Evolutionary conservation across 2,888 invertebrate genomes (phyloP), one percentile per base, ranked within the genome.

Genomic region (Lottia scabra): DNA sequence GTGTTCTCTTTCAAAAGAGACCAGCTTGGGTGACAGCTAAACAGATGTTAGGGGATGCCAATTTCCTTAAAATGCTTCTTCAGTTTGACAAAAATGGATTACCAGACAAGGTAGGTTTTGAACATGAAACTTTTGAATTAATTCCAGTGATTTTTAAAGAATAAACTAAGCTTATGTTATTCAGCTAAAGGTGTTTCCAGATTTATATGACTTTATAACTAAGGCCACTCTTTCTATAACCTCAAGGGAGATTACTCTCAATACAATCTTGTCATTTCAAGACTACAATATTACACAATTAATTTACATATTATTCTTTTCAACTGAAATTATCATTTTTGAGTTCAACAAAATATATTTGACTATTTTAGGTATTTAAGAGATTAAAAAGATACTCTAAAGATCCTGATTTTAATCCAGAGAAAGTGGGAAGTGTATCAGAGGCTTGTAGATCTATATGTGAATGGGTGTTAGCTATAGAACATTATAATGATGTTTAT

Each of bases 401-500:
- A 70, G 81, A 87, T 72, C 83, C 85, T 15, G 86, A 88, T 72
- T 90, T 90, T 75, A 88, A 85, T 65, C 88, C 89, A 0, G 87
- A 88, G 19, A 78, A 81, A 56, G 88, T 89, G 1, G 87, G 87
- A 2, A 81, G 80, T 56, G 89, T 89, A 56, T 89, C 90, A 0
- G 63, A 71, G 27, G 89, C 89, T 5, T 90, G 90, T 76, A 80
- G 83, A 68, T 90, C 88, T 19, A 87, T 90, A 75, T 90, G 90
- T 78, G 80, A 85, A 73, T 90, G 90, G 90, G 89, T 90, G 2
- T 77, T 89, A 48, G 89, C 89, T 5, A 75, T 89, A 65, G 88
- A 89, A 74, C 87, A 88, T 76, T 88, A 89, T 75, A 86, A 89
- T 76, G 86, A 88, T 38, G 88, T 89, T 26, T 85, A 86, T 77